A percentile compares a stretch with the other conserved stretches of the same genome.
Conservation (phyloP, 2,888 invertebrate species). For the Drosophila dives region DNA sequence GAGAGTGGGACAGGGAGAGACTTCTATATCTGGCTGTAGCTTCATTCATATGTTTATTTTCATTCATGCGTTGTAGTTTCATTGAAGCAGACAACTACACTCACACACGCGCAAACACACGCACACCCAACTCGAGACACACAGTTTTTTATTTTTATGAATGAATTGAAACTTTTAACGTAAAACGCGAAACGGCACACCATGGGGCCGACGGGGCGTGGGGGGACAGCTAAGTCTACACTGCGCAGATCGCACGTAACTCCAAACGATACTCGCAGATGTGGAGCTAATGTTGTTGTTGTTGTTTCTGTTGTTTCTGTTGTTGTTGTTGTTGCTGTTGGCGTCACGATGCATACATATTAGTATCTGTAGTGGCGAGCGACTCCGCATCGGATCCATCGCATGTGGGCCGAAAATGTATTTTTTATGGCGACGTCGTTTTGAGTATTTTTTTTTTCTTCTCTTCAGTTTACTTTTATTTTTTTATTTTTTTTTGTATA, state of each 20-base stretch:
- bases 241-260: constrained; percentile 64
- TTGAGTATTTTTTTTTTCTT: constrained; percentile 46
- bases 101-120: constrained; percentile 8
- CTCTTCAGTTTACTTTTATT: constrained; percentile 8
- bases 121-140: constrained; percentile 31
- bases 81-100: constrained; percentile 51
- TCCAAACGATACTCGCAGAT: constrained; percentile 41
- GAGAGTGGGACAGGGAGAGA: constrained; percentile 11
- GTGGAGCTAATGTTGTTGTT: constrained; percentile 26
- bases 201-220: not conserved
- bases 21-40: constrained; percentile 36
- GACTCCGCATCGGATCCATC: constrained; percentile 58
- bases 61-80: constrained; percentile 69
- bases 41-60: constrained; percentile 56
- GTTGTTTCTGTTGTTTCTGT: constrained; percentile 1
- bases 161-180: constrained; percentile 79
- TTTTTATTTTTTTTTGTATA: not conserved
- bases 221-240: not conserved
- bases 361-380: constrained; percentile 74
- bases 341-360: constrained; percentile 75
- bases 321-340: constrained; percentile 28
- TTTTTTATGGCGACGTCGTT: constrained; percentile 77
- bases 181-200: constrained; percentile 59
- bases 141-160: constrained; percentile 72
- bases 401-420: constrained; percentile 79